Base-by-base conservation (phyloP, 2,888 invertebrate species). In the Branchipolynoe longqiensis region DNA sequence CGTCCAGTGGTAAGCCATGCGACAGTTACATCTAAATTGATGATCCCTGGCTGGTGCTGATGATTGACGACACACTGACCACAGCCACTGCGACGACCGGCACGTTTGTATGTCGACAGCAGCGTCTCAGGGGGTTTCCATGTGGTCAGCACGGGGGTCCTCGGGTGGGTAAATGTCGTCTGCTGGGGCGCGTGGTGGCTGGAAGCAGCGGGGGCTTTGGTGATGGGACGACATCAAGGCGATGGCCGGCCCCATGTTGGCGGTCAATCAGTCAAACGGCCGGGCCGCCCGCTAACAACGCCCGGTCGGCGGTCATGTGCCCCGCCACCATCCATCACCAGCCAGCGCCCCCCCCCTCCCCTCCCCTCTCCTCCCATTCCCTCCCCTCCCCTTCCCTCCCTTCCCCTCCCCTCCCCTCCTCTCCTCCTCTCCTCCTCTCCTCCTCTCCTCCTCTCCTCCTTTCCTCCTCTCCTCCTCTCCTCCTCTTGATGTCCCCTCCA, bases 1-100 rank as follows among this genome's bases (percentile, higher is more conserved):
- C 62, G 18, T 3, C 28, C 2, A 2, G 18, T 2, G 62, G 31
- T 4, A n/a, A 28, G 28, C 69, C 36, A 38, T 12, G 36, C 12
- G 18, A 38, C 69, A 33, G 38, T 69, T 69, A 69, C 33, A 38
- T 69, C 69, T 69, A 69, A 69, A 36, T 69, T 69, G 38, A 69
- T 69, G 69, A 69, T 69, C 38, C 69, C 36, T 38, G 22, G 69
- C 36, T 38, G 8, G 18, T 14, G 12, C 38, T 25, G 69, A 69
- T 69, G 69, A 69, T 69, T 18, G 69, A 69, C 69, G 69, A 38
- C 14, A 12, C 1, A 25, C 3, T 2, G 36, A 22, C 33, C 69
- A 33, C 22, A 33, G 36, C 69, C 22, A 69, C 38, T 33, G 69
- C n/a, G 38, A n/a, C n/a, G n/a, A n/a, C n/a, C n/a, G n/a, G n/a